phyloP scores from a whole-genome alignment of 2,797 vertebrate genomes.

The Sebastes miniatus region DNA sequence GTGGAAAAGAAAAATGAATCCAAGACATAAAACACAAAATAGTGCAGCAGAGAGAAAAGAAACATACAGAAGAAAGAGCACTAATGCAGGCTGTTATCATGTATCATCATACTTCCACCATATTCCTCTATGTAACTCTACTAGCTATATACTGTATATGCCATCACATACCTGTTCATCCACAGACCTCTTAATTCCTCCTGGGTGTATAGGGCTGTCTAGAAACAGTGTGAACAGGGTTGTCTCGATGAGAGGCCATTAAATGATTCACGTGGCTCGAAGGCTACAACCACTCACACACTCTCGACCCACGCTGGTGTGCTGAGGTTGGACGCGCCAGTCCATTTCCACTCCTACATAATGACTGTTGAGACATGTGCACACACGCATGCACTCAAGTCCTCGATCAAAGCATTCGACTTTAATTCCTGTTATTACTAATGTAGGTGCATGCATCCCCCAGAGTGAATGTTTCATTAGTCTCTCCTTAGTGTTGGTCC shows the following conservation, averaged over 20 bases:
- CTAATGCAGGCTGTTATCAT: not conserved
- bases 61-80: not conserved
- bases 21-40: not conserved
- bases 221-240: not conserved
- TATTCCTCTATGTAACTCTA: not conserved
- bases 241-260: not conserved
- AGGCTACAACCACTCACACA: not conserved
- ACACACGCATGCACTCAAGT: not conserved
- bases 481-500: not conserved
- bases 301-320: not conserved
- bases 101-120: not conserved
- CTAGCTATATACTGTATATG: not conserved
- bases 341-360: conserved; percentile 27
- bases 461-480: not conserved
- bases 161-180: not conserved
- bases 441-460: not conserved
- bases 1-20: too few relatives aligned
- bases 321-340: not conserved
- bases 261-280: not conserved
- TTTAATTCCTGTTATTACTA: conserved; percentile 2
- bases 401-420: not conserved
- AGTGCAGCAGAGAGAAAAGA: not conserved
- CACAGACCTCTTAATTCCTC: not conserved
- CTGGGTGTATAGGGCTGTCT: not conserved
- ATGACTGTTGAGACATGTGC: conserved; percentile 10